Base-by-base conservation (phyloP, 2,113 vertebrate species). In the Tenebrosternarchus preto region DNA sequence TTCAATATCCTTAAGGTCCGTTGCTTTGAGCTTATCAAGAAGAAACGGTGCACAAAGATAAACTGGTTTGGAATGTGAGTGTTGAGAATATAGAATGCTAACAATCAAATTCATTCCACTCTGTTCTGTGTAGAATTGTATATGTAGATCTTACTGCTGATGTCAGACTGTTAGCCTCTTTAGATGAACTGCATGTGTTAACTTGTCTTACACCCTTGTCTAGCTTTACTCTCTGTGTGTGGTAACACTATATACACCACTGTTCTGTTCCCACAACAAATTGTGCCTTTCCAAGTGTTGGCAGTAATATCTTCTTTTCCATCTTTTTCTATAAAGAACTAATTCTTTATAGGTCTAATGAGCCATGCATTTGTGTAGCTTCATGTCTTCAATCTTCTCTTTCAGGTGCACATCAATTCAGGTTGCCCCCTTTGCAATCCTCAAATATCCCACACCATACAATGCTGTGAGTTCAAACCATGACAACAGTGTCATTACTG, bases 1-100 rank as follows among this genome's bases (percentile, higher is more conserved):
- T 98, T 97, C 90, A 94, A 92, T 31, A 70, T 97, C 76, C 85
- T 98, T 80, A 91, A 90, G 78, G 66, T 92, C 20, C 95, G 95
- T 0, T 98, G 96, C 88, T 98, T 98, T 20, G 87, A 93, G 84
- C 86, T 98, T 83, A 88, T 91, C 69, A 86, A 90, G 33, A 88
- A 84, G 50, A 90, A 86, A 78, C 89, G 85, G 15, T 97, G 97
- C 6, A 83, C 93, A 8, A 59, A 90, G 77, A 83, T 85, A 80
- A 86, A 89, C 87, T 92, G 90, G 92, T 92, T 89, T 88, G 91
- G 91, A 86, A 88, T 64, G 93, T 94, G 87, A 92, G 92, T 86
- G 46, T 17, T 66, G 20, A 67, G 39, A 59, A 57, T 29, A 70
- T 9, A 20, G 46, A 29, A 11, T 22, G 33, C 68, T 57, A 15